Base-by-base conservation (phyloP, 2,888 invertebrate species). In the Drosophila buzzatii region DNA sequence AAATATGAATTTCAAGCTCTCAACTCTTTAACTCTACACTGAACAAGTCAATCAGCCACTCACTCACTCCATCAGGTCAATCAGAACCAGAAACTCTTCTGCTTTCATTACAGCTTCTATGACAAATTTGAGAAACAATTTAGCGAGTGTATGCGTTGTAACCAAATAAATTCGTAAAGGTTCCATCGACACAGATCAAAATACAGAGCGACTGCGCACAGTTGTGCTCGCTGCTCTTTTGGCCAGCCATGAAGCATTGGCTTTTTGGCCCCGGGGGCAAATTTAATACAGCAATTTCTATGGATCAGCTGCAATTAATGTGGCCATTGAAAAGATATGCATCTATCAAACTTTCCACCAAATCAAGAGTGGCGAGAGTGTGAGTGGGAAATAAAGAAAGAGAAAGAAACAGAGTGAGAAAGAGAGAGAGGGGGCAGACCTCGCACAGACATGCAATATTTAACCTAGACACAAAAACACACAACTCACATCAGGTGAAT, bases 271-370 rank as follows among this genome's bases (percentile, higher is more conserved):
- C 52, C 52, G 64, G 66, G 66, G 64, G 66, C 77, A 69, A 85
- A 62, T 74, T 79, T 85, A 85, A 85, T 84, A 73, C 79, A 78
- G 85, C 81, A 81, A 85, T 85, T 87, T 86, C 84, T 83, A 83
- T 76, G 81, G 33, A 76, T 73, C 76, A 73, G 72, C 81, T 81
- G 86, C 84, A 86, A 84, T 84, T 84, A 80, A 80, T 72, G 69
- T 77, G 71, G 74, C 78, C 79, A 78, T 78, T 78, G 67, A 78
- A 78, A 71, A 80, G 77, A 80, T 80, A 77, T 72, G 76, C 70
- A 79, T 79, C 80, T 79, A 64, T 76, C 73, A 75, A 68, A 78
- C 79, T 78, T 78, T 79, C 79, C 79, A 71, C 42, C 51, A 57
- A 71, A 65, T 76, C 71, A 35, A 49, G 35, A 27, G 55, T 47